A percentile compares a stretch with the other conserved stretches of the same genome.
These are phyloP conservation scores for Ceriagrion tenellum DNA, from an alignment of 2,888 invertebrate genomes.

Conservation along the genomic window DNA sequence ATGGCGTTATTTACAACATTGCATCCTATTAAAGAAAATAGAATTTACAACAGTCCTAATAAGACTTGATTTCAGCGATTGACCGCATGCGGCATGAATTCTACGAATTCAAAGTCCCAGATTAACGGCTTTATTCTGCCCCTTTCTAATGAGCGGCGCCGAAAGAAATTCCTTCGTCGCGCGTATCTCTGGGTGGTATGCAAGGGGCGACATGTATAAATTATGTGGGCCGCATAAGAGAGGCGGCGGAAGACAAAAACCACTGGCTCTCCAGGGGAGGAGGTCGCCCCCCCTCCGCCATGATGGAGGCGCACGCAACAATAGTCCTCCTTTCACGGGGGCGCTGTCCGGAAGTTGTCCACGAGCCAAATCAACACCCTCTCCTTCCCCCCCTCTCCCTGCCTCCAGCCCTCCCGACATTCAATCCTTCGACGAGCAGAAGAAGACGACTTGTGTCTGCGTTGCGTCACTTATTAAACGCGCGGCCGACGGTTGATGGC, in stretches of 20 bases:
- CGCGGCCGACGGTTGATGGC: neutral
- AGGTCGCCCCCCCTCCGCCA: neutral
- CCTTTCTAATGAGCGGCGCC: neutral
- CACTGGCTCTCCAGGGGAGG: neutral
- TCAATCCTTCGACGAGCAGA: neutral
- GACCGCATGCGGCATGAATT: neutral
- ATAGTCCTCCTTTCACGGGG: neutral
- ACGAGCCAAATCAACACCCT: conserved; percentile 2
- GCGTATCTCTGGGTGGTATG: too few relatives aligned
- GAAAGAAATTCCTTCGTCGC: neutral
- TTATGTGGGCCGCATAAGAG: neutral
- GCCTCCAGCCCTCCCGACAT: neutral
- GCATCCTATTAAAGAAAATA: too few relatives aligned
- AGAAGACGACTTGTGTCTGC: neutral
- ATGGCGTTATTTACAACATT: too few relatives aligned
- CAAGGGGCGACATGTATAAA: too few relatives aligned
- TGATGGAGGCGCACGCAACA: neutral
- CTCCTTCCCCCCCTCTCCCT: too few relatives aligned
- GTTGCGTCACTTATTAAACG: conserved; percentile 19
- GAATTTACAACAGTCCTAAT: too few relatives aligned
- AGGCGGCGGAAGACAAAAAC: neutral
- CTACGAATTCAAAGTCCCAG: neutral
- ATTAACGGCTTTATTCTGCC: neutral
- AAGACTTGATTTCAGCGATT: too few relatives aligned
- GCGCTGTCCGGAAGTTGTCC: conserved; percentile 32